Base-by-base conservation (phyloP, 2,113 vertebrate species). In the Hiodon tergisus region DNA sequence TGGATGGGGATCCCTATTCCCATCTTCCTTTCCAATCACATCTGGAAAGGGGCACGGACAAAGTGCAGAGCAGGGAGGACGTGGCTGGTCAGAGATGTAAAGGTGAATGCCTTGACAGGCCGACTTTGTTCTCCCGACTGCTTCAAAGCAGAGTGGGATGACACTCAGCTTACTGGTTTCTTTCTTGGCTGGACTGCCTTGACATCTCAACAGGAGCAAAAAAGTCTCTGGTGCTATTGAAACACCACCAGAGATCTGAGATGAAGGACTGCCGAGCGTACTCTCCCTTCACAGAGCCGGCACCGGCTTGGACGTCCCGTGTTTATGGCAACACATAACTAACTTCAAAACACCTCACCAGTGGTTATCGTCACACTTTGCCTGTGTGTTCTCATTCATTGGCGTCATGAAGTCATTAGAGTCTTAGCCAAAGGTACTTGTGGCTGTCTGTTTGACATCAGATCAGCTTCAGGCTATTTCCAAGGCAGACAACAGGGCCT, bases 111-210 rank as follows among this genome's bases (percentile, higher is more conserved):
- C 60, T 66, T 55, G 77, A 79, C 79, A 80, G 75, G 54, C 63
- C 72, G 75, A 78, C 78, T 78, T 76, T 78, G 79, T 77, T 78
- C 73, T 70, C 72, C 60, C 80, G 78, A 80, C 72, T 67, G 69
- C 53, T 72, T 84, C 83, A 82, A 82, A 80, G 77, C 74, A 80
- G 84, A 81, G 84, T 69, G 78, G 80, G 75, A 81, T 77, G 68
- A 72, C 60, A 60, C 58, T 16, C 5, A 67, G 60, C 73, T 75
- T 67, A 67, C 71, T 58, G 77, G 77, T 85, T 60, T 81, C 76
- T 78, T 78, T 79, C 71, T 72, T 77, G 77, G 69, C 72, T 58
- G 71, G 75, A 72, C 78, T 76, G 54, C 75, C 59, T 76, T 76
- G 67, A 75, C 75, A 59, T 62, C 60, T 8, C 17, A 51, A 67